These are phyloP conservation scores for Polyploca ridens DNA, from an alignment of 2,888 invertebrate genomes.

Conservation along the genomic window DNA sequence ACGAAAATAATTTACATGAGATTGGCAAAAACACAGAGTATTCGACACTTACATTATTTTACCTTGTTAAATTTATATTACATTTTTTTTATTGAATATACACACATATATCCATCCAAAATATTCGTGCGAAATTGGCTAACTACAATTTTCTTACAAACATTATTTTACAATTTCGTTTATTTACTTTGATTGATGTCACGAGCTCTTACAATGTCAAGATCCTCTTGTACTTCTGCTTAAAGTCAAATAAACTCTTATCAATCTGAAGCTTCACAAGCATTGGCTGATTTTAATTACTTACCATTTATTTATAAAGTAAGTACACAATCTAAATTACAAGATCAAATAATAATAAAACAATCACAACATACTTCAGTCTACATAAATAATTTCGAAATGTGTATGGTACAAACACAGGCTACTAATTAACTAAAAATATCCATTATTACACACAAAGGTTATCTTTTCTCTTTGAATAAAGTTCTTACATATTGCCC, in stretches of 20 bases:
- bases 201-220: background rate
- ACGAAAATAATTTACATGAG: conserved; percentile 20
- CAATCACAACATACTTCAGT: conserved; percentile 47
- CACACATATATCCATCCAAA: conserved; percentile 59
- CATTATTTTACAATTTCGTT: conserved; percentile 29
- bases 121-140: conserved; percentile 71
- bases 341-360: conserved; percentile 29
- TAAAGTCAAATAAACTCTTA: background rate
- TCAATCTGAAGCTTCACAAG: conserved; percentile 11
- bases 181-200: background rate
- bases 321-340: conserved; percentile 6
- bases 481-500: background rate
- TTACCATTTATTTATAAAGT: conserved; percentile 1
- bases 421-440: conserved; percentile 11
- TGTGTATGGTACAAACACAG: conserved; percentile 16
- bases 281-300: conserved; percentile 3
- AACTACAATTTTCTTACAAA: conserved; percentile 64
- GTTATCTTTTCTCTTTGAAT: conserved; percentile 2
- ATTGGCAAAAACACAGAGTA: conserved; percentile 43
- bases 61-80: conserved; percentile 29
- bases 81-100: conserved; percentile 42
- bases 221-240: background rate
- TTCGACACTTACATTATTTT: conserved; percentile 39
- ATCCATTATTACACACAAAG: background rate
- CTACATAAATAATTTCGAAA: conserved; percentile 36